Percentiles rank a stretch among this genome's conserved stretches.
phyloP scores from a whole-genome alignment of 1,140 invertebrate species.

The Anoplolepis gracilipes region DNA sequence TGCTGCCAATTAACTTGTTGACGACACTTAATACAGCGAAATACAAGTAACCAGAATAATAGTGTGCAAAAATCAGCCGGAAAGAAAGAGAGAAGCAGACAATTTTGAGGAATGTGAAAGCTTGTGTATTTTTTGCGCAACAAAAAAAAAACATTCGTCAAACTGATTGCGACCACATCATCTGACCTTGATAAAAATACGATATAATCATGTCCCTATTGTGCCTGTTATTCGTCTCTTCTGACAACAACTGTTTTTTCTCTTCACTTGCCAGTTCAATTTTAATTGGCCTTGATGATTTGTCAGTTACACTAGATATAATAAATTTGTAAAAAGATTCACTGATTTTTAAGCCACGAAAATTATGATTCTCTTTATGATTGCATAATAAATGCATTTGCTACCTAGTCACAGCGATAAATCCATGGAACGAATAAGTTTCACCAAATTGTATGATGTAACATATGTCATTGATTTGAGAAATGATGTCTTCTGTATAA shows the following conservation, averaged over 20 bases:
- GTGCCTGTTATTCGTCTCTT: constrained; percentile 39
- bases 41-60: not conserved
- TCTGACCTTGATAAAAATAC: constrained; percentile 77
- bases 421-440: not conserved
- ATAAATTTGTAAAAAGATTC: not conserved
- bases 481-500: not conserved
- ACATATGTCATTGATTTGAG: not conserved
- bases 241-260: constrained; percentile 20
- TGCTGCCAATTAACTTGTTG: not conserved
- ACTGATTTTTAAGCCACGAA: not conserved
- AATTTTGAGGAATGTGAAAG: too few species aligned
- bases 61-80: too few species aligned
- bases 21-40: not conserved
- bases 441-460: not conserved
- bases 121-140: constrained; percentile 27
- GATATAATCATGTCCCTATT: constrained; percentile 70
- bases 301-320: not conserved
- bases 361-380: not conserved
- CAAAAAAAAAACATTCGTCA: constrained; percentile 42
- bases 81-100: constrained; percentile 41
- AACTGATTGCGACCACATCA: constrained; percentile 78
- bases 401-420: not conserved
- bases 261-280: constrained; percentile 34
- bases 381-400: not conserved
- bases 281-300: constrained; percentile 36